Base-by-base conservation (phyloP, 2,888 invertebrate species). In the Thymelicus lineola region DNA sequence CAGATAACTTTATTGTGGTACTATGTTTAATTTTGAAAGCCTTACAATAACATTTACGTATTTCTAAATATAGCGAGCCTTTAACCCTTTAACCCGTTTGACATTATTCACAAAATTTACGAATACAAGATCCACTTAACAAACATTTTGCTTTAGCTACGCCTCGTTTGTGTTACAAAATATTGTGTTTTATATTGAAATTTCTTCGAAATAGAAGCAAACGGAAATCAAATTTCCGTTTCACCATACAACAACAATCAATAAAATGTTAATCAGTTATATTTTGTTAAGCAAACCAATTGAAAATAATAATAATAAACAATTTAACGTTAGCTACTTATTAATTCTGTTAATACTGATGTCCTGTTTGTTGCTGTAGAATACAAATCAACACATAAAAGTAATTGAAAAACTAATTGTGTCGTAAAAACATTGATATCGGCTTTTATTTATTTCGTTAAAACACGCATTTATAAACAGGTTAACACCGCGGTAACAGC, bases 61-160 rank as follows among this genome's bases (percentile, higher is more conserved):
- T 42, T 50, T 66, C 48, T 48, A 48, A 66, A 48, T 66, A 66
- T 46, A 48, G 35, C 58, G 58, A 46, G 35, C 20, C 46, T 46
- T 66, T 36, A 66, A 59, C 66, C 48, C 35, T 59, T 66, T 58
- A 66, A 66, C 46, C 36, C 42, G 15, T 45, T 46, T 53, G 57
- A 65, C 46, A 28, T 58, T 65, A 45, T 65, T 57, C 48, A 50
- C 46, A 36, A 59, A 66, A 64, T 64, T 65, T 38, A 50, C 46
- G 59, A 66, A 66, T 48, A 38, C 38, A 59, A 66, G 38, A 59
- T 59, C 17, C 35, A 59, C 58, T 38, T 12, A 9, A 6, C 17
- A 36, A 66, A 36, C 48, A 48, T 59, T 59, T 55, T 36, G 35
- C 17, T 48, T 48, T 48, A 10, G 48, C 59, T 38, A 58, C 48